Conservation (phyloP, 2,888 invertebrate genomes). For the Hemistola chrysoprasaria region DNA sequence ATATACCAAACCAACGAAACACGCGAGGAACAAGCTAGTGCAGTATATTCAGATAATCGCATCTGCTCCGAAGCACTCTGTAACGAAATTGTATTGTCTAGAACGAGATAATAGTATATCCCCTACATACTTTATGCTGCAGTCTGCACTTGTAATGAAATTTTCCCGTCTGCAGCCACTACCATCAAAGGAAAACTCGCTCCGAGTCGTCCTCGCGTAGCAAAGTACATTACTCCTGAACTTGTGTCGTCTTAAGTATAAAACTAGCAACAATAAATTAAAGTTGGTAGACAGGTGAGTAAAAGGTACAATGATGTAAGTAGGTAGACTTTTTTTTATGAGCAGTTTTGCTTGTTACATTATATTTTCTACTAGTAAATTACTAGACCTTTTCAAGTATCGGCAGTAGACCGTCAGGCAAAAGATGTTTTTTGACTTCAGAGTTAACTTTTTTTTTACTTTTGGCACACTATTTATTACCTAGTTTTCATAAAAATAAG, state of each 20-base stretch:
- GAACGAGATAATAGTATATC: conserved; percentile 28
- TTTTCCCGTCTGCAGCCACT: conserved; percentile 44
- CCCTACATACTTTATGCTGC: conserved; percentile 30
- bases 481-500: too few relatives aligned
- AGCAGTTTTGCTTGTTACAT: too few relatives aligned
- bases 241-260: conserved; percentile 12
- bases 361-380: too few relatives aligned
- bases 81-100: conserved; percentile 28
- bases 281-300: conserved; percentile 15
- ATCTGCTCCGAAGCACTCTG: conserved; percentile 11
- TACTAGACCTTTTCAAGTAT: too few relatives aligned
- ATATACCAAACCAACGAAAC: too few relatives aligned
- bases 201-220: conserved; percentile 8
- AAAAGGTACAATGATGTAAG: too few relatives aligned
- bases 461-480: too few relatives aligned
- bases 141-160: conserved; percentile 48
- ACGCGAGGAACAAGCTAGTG: neutral
- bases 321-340: too few relatives aligned
- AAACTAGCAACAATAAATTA: conserved; percentile 13
- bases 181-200: conserved; percentile 27
- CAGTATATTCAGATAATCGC: conserved; percentile 14
- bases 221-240: conserved; percentile 15
- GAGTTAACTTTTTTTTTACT: too few relatives aligned
- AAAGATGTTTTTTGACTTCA: too few relatives aligned
- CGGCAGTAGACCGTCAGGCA: too few relatives aligned